phyloP scores from a whole-genome alignment of 64 coral and sea anemone genomes.

The Dendronephthya gigantea region DNA sequence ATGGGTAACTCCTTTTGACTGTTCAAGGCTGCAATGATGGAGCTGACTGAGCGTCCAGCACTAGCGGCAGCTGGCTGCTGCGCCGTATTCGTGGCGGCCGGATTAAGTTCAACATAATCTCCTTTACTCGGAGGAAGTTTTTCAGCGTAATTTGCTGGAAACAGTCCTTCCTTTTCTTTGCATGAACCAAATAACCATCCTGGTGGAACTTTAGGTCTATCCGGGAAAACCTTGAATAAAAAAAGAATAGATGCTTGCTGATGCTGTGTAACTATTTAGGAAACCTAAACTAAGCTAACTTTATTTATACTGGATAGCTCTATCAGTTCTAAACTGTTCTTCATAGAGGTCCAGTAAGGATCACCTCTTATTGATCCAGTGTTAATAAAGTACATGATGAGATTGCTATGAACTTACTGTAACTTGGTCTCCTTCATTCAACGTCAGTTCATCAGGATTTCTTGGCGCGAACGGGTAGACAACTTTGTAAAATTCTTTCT shows the following conservation, averaged over 20 bases:
- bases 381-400: too few species aligned
- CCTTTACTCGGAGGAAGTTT: conserved; percentile 36
- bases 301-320: background rate
- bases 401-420: conserved; percentile 38
- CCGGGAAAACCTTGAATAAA: conserved; percentile 51
- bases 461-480: conserved; percentile 76
- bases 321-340: too few species aligned
- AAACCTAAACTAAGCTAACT: background rate
- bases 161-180: conserved; percentile 59
- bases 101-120: conserved; percentile 2
- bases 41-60: background rate
- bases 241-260: background rate
- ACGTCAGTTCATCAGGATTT: conserved; percentile 78
- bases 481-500: conserved; percentile 53
- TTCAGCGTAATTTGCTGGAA: conserved; percentile 91
- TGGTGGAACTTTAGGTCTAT: conserved; percentile 52
- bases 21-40: background rate
- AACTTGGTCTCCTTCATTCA: conserved; percentile 78
- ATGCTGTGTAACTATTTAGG: background rate
- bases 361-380: too few species aligned
- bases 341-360: too few species aligned
- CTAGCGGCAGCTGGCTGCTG: background rate
- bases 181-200: conserved; percentile 76
- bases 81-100: background rate
- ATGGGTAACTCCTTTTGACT: conserved; percentile 1